phyloP scores from a whole-genome alignment of 2,113 vertebrate species.

The Pitta sordida region DNA sequence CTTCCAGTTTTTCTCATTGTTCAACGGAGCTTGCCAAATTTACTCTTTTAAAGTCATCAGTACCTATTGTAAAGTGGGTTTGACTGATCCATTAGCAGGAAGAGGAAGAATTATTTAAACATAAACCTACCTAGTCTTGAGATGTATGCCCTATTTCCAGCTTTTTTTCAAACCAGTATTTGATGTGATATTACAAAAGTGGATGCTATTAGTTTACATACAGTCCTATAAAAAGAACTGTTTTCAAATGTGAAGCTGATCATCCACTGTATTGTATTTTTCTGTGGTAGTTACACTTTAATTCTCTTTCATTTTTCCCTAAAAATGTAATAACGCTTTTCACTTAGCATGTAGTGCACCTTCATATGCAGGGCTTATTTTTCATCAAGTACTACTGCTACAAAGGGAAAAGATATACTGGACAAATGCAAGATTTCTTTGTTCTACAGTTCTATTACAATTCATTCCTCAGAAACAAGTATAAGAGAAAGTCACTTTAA shows the following conservation, averaged over 20 bases:
- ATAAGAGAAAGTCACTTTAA: neutral
- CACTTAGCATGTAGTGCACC: neutral
- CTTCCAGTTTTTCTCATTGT: neutral
- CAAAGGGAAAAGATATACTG: neutral
- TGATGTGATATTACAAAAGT: neutral
- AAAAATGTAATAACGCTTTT: neutral
- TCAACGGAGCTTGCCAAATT: neutral
- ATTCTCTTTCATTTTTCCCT: neutral
- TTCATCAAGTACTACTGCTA: slow-evolving; percentile 30
- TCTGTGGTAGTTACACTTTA: neutral
- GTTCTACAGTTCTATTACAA: neutral
- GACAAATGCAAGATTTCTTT: slow-evolving; percentile 13
- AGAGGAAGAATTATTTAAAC: neutral
- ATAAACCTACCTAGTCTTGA: neutral
- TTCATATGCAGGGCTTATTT: slow-evolving; percentile 53
- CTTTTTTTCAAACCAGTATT: neutral
- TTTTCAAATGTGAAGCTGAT: neutral
- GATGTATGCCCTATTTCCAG: neutral
- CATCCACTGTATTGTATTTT: neutral
- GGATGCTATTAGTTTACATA: neutral
- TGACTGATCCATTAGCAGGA: neutral
- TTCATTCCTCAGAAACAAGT: neutral
- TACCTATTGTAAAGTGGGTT: neutral
- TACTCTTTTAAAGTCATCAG: neutral
- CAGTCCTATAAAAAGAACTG: neutral